Base-by-base conservation (phyloP, 2,888 invertebrate genomes). In the Dysmachus trigonus region DNA sequence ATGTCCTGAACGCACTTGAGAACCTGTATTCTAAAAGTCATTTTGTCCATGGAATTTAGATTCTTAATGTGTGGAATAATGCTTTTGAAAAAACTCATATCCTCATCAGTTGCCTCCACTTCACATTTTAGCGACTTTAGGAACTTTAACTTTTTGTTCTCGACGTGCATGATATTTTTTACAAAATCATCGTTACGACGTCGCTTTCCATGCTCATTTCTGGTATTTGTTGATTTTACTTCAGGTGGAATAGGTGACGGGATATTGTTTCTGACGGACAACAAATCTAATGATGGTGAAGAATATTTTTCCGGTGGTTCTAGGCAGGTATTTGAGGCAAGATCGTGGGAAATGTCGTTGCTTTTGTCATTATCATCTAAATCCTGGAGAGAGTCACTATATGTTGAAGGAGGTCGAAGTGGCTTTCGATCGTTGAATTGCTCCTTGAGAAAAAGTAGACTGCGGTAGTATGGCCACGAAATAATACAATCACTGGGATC, bases 71-170 rank as follows among this genome's bases (percentile, higher is more conserved):
- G 82, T 22, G 82, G 82, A 13, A 82, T 53, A 13, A 82, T 62
- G 33, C 82, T 82, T n/a, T 82, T 82, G 35, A 82, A 82, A 31
- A 82, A 82, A 31, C 82, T 82, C 53, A 82, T 33, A 18, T 82
- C 82, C 31, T 82, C 82, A 33, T 82, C 82, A 33, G 53, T 27
- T 18, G 18, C 22, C n/a, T 82, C 82, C 22, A 62, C 35, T 31
- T 82, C 53, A 62, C 8, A n/a, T 18, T 33, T 62, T 62, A 62
- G 22, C 0, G 62, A 62, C 5, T 62, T 53, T n/a, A 82, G 30
- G n/a, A 31, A 62, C 33, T 82, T 53, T 35, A 82, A 27, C 22
- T 82, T 82, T 35, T 82, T 62, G 13, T 82, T 53, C 22, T 82
- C 82, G 8, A 82, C 62, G 0, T 62, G 33, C 22, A 82, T 62